These are phyloP conservation scores for Endomychus coccineus DNA, from an alignment of 2,888 invertebrate genomes.

Conservation along the genomic window DNA sequence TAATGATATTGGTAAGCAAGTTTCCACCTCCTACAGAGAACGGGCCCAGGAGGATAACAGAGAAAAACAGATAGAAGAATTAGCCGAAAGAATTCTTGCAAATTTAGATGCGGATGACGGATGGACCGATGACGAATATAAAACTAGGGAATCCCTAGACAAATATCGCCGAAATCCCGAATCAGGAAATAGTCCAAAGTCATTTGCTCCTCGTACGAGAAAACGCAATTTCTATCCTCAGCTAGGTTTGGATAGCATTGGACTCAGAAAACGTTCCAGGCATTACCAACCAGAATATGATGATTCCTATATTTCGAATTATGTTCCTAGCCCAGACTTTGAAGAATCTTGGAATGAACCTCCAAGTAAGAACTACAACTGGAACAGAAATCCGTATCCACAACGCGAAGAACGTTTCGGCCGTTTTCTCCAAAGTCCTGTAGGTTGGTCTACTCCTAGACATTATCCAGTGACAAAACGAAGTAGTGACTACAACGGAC, in stretches of 20 bases:
- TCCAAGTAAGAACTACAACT: no score
- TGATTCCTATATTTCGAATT: no score
- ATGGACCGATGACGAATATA: constrained; percentile 8
- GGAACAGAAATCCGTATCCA: constrained; percentile 14
- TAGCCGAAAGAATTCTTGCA: constrained; percentile 32
- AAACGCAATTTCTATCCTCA: constrained; percentile 33
- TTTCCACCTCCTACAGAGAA: constrained; percentile 51
- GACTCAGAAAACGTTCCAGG: constrained; percentile 36
- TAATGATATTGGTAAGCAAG: constrained; percentile 33
- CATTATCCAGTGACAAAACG: constrained; percentile 59
- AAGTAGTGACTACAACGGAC: constrained; percentile 40
- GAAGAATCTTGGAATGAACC: no score
- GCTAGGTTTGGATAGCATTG: constrained; percentile 35
- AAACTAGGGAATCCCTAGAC: constrained; percentile 7
- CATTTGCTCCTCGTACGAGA: constrained; percentile 9
- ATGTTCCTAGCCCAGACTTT: no score
- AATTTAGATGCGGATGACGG: constrained; percentile 36
- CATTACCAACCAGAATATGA: no score
- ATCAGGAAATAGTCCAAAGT: not conserved
- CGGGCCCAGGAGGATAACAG: constrained; percentile 48
- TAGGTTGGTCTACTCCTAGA: constrained; percentile 12
- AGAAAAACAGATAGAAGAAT: constrained; percentile 37
- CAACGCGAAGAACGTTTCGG: constrained; percentile 1
- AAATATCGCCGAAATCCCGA: constrained; percentile 8
- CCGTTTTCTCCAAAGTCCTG: no score